Base-by-base conservation (phyloP, 2,888 invertebrate genomes). In the Horisme vitalbata region DNA sequence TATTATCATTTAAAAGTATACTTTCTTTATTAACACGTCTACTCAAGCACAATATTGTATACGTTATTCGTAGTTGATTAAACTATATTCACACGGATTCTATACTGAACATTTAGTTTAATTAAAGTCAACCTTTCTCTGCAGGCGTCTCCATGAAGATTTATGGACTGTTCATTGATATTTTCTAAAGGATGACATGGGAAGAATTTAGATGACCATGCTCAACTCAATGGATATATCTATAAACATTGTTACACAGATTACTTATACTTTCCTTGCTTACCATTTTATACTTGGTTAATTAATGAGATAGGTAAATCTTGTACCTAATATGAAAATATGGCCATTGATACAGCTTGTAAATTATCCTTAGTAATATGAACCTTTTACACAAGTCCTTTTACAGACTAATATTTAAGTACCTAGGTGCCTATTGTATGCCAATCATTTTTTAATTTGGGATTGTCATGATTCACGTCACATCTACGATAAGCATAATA, bases 121-220 rank as follows among this genome's bases (percentile, higher is more conserved):
- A 80, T 80, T 75, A 71, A 76, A 75, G 36, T 23, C 14, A 13
- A 36, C 36, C 33, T 34, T 46, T 57, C 54, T 53, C 47, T 5
- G 15, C 34, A 7, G 13, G 13, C 36, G 14, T 18, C 62, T 66
- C 73, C 79, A 86, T 76, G 74, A 83, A 78, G 86, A 83, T 77
- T 68, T 82, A 86, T 86, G 75, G 73, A 71, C 58, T 60, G 75
- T 79, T 78, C 69, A 80, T 83, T 75, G 67, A 60, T 60, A 65
- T 59, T 60, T 28, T 44, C 41, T 34, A 41, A 47, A 32, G 28
- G 32, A 43, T 48, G 43, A 43, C 43, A 27, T 11, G 21, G 27
- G 12, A 2, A 32, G 20, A 44, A 39, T 33, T 24, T 8, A 26
- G 33, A 38, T 23, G 33, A 23, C n/a, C 33, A 33, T 32, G 14